Evolutionary conservation across 2,797 vertebrate species (phyloP).

Genomic region (Aplochiton taeniatus): DNA sequence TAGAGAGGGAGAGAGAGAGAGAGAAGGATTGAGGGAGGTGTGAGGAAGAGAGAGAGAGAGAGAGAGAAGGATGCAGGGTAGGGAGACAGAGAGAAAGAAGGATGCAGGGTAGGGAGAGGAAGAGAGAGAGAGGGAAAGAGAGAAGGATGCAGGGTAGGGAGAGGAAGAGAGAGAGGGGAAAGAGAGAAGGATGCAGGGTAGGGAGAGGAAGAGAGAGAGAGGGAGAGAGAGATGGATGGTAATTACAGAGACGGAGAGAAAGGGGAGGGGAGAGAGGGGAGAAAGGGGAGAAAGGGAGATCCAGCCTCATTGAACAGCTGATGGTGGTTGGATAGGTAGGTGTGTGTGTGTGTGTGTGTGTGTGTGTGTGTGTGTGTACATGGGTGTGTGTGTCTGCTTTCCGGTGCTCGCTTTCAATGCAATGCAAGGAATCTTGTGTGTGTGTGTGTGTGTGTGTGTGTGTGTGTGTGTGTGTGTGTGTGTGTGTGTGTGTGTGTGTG

Average conservation of each 20-base stretch:
- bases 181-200: neutral
- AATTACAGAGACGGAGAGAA: neutral
- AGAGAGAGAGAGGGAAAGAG: neutral
- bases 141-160: neutral
- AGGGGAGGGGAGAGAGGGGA: neutral
- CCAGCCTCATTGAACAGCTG: neutral
- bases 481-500: too few relatives aligned
- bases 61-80: neutral
- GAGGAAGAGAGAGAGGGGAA: neutral
- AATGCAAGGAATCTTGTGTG: too few relatives aligned
- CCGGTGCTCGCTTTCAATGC: too few relatives aligned
- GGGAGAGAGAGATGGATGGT: neutral
- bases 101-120: neutral
- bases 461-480: too few relatives aligned
- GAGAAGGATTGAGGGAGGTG: neutral
- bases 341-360: slow-evolving; percentile 1
- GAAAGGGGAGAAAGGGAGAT: neutral
- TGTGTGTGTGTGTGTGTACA: neutral
- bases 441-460: too few relatives aligned
- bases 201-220: neutral
- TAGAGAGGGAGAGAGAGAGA: neutral
- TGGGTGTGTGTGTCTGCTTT: neutral
- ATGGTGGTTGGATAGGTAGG: neutral
- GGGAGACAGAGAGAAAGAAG: too few relatives aligned
- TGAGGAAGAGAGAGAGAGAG: neutral